A percentile compares a stretch with the other conserved stretches of the same genome.
These are phyloP conservation scores for Diachasma alloeum DNA, from an alignment of 1,140 invertebrate species.

Conservation along the genomic window DNA sequence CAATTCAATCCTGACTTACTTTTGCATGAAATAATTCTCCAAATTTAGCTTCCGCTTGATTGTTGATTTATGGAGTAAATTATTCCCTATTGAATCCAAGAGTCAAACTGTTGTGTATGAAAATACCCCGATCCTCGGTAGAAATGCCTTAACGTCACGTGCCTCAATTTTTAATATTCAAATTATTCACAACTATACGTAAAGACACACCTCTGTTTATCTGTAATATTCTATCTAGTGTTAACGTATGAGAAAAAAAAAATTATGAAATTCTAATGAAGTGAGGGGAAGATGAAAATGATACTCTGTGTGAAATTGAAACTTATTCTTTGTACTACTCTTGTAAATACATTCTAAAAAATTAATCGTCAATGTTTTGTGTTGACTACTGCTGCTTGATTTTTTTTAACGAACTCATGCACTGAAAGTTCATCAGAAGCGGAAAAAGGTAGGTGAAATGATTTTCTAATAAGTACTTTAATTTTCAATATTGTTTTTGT, in stretches of 20 bases:
- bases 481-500: not conserved
- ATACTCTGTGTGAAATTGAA: constrained; percentile 50
- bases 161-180: constrained; percentile 53
- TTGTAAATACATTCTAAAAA: constrained; percentile 58
- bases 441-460: not conserved
- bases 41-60: constrained; percentile 1
- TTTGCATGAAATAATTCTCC: not conserved
- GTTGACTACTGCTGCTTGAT: not conserved
- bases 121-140: constrained; percentile 48
- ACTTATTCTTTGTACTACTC: constrained; percentile 56
- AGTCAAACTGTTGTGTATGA: constrained; percentile 17
- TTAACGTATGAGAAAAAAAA: constrained; percentile 42
- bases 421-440: not conserved
- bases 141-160: constrained; percentile 58
- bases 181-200: constrained; percentile 44
- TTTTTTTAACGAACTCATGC: not conserved
- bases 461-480: no score
- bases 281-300: not conserved
- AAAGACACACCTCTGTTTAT: not conserved
- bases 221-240: constrained; percentile 7
- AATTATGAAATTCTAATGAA: not conserved
- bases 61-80: not conserved
- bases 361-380: constrained; percentile 36
- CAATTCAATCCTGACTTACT: not conserved
- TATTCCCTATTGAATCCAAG: constrained; percentile 16